Base-by-base conservation (phyloP, 2,113 vertebrate species). In the Porphyrio hochstetteri region DNA sequence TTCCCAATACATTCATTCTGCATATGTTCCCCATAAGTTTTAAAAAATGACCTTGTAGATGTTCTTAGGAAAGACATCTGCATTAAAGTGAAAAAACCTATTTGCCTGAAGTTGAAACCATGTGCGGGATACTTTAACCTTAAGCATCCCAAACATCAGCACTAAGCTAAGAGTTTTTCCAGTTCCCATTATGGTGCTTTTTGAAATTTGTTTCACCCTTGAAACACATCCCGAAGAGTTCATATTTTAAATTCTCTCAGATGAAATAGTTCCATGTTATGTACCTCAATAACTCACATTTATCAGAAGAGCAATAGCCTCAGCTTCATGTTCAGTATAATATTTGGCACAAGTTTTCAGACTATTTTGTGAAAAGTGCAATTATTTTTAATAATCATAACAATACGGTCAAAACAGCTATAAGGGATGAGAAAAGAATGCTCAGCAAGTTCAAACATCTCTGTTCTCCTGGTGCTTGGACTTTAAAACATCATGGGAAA, bases 1-100 rank as follows among this genome's bases (percentile, higher is more conserved):
- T 97, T 92, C 84, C 82, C 53, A 92, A 86, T 48, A 36, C 94
- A 95, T 68, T 91, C 77, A 94, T 87, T 94, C 86, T 96, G 80
- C 84, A 78, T 93, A 86, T 19, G 44, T 88, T 93, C 95, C 77
- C n/a, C 8, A 10, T 93, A 82, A 94, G 65, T 52, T 95, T 74
- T 56, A 57, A 63, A 60, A 94, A 93, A 92, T 81, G 84, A 94
- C 82, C 90, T 97, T 97, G 89, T 59, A 87, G 71, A 61, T 89
- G 28, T 88, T 95, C 38, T 76, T 76, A 96, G 71, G 65, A 79
- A 91, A 92, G 86, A 92, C 5, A 28, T 84, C 70, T 86, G 78
- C 86, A 76, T 88, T 74, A 65, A 97, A 64, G n/a, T 36, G 42
- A 78, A 92, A 89, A 57, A 44, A 15, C 31, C 5, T 27, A 56